These are phyloP conservation scores for Leuctra nigra DNA, from an alignment of 2,888 invertebrate species.

Conservation along the genomic window DNA sequence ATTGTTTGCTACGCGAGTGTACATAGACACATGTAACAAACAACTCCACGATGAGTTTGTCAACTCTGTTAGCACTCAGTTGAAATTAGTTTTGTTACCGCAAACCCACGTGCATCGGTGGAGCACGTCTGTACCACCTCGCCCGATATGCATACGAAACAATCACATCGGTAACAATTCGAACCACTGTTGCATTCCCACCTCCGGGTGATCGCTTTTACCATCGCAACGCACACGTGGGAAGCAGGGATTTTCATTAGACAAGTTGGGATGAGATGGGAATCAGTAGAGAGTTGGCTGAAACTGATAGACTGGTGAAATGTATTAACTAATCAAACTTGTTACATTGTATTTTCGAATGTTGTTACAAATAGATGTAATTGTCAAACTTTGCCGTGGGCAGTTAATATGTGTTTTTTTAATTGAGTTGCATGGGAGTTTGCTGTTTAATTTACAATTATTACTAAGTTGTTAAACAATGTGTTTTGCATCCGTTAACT, in stretches of 20 bases:
- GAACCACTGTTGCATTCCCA: not conserved
- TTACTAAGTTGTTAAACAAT: no score
- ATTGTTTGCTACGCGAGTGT: not conserved
- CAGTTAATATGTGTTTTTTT: no score
- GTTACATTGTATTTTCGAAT: constrained; percentile 1
- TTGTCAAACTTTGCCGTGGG: no score
- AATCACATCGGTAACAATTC: no score
- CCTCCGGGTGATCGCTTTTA: not conserved
- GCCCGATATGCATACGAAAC: constrained; percentile 1
- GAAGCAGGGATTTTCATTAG: not conserved
- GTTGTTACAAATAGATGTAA: no score
- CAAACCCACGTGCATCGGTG: constrained; percentile 5
- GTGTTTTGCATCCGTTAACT: no score
- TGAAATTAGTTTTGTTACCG: constrained; percentile 20
- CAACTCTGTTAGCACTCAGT: constrained; percentile 6
- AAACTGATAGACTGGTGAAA: no score
- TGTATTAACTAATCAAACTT: not conserved
- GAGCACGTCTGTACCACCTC: not conserved
- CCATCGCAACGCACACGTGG: not conserved
- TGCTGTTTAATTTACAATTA: no score
- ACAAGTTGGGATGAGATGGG: not conserved
- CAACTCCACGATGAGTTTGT: not conserved
- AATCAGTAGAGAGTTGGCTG: no score
- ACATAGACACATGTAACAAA: not conserved
- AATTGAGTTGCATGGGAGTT: no score